These are phyloP conservation scores for Sturnira hondurensis DNA, from an alignment of 2,113 vertebrate species.

Conservation along the genomic window DNA sequence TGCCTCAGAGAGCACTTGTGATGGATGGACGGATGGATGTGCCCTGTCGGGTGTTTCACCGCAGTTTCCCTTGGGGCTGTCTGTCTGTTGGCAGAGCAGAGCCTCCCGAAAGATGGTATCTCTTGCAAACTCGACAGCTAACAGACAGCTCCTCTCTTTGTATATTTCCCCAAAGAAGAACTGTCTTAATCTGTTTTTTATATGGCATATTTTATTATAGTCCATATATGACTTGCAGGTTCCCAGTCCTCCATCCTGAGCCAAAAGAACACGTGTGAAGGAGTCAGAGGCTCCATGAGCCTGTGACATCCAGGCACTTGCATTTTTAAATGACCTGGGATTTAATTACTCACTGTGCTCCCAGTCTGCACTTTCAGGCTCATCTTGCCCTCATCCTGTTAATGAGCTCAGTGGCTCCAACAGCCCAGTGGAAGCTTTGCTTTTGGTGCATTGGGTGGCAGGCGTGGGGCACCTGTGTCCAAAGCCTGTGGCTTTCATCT, in stretches of 20 bases:
- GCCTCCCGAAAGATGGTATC: constrained; percentile 86
- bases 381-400: constrained; percentile 80
- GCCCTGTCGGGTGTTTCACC: constrained; percentile 84
- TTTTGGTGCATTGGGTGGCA: constrained; percentile 76
- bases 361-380: constrained; percentile 79
- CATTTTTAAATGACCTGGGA: constrained; percentile 87
- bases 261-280: constrained; percentile 46
- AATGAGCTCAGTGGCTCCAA: constrained; percentile 84
- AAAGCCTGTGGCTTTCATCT: constrained; percentile 73
- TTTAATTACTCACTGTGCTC: constrained; percentile 85
- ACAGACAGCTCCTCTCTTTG: constrained; percentile 84
- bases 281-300: constrained; percentile 78
- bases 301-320: constrained; percentile 81
- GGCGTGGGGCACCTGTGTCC: constrained; percentile 77
- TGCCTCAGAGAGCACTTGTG: constrained; percentile 78
- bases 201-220: constrained; percentile 85
- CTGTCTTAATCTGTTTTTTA: constrained; percentile 84
- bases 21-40: constrained; percentile 85
- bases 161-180: constrained; percentile 86
- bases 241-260: constrained; percentile 67
- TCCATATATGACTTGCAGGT: constrained; percentile 80
- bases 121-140: constrained; percentile 87
- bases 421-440: constrained; percentile 79
- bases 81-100: constrained; percentile 85
- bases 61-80: constrained; percentile 83